phyloP scores from a whole-genome alignment of 2,113 vertebrate genomes.

The Zeus faber region DNA sequence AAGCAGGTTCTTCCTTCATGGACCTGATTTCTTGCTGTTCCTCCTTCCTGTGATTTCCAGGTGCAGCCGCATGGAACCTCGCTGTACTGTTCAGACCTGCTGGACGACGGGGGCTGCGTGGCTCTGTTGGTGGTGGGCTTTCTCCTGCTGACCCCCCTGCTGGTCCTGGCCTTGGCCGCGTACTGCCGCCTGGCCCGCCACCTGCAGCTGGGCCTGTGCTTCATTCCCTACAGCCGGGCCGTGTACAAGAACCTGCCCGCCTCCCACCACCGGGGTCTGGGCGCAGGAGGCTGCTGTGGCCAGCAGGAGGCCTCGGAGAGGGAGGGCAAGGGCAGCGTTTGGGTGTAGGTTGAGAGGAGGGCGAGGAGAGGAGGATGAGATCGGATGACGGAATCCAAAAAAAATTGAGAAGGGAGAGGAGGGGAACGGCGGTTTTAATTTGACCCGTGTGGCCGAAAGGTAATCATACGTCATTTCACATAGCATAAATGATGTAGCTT shows the following conservation, averaged over 20 bases:
- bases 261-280: slow-evolving; percentile 42
- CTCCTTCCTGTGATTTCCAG: slow-evolving; percentile 43
- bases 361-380: slow-evolving; percentile 1
- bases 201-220: slow-evolving; percentile 85
- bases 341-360: slow-evolving; percentile 73
- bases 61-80: slow-evolving; percentile 75
- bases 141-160: slow-evolving; percentile 81
- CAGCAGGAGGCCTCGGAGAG: slow-evolving; percentile 50
- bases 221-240: slow-evolving; percentile 88
- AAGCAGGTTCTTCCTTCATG: too few relatives aligned
- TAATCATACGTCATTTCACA: too few relatives aligned
- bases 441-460: too few relatives aligned
- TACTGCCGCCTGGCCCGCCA: slow-evolving; percentile 85
- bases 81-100: slow-evolving; percentile 77
- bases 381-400: too few relatives aligned
- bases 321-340: slow-evolving; percentile 75
- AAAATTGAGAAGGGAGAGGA: background rate
- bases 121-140: slow-evolving; percentile 86
- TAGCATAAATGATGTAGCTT: too few relatives aligned
- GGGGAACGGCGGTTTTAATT: background rate
- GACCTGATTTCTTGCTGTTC: too few relatives aligned
- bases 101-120: slow-evolving; percentile 81
- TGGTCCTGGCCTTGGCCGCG: slow-evolving; percentile 84
- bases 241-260: slow-evolving; percentile 81
- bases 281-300: slow-evolving; percentile 59